A percentile compares a stretch with the other conserved stretches of the same genome.
Conservation (phyloP, 2,888 invertebrate genomes). For the Agrochola circellaris region DNA sequence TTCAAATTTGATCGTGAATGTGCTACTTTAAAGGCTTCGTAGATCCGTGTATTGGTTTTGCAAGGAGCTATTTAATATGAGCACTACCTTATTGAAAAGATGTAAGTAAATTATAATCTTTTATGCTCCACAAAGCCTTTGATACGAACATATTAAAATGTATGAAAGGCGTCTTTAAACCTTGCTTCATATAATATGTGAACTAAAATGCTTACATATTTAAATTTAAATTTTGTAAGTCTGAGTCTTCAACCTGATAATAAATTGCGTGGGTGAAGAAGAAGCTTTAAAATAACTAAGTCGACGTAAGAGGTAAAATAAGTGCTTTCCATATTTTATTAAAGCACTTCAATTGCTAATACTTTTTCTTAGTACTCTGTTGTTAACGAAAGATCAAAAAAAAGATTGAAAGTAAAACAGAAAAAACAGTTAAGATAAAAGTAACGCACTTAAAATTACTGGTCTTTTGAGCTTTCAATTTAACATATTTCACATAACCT, state of each 20-base stretch:
- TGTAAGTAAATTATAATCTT: conserved; percentile 41
- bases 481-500: background rate
- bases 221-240: conserved; percentile 26
- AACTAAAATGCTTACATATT: conserved; percentile 10
- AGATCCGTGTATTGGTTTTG: background rate
- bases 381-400: background rate
- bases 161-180: conserved; percentile 13
- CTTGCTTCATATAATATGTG: background rate
- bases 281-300: background rate
- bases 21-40: background rate
- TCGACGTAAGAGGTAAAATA: background rate
- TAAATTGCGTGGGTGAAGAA: background rate
- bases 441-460: background rate
- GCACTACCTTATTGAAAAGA: conserved; percentile 13
- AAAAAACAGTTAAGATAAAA: background rate
- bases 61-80: background rate
- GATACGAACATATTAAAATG: conserved; percentile 48
- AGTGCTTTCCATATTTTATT: conserved; percentile 18
- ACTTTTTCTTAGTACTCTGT: background rate
- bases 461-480: background rate
- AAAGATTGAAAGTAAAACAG: background rate
- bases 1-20: background rate
- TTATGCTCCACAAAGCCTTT: conserved; percentile 34
- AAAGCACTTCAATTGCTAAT: conserved; percentile 15
- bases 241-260: background rate